Evolutionary conservation across 2,113 vertebrate genomes (phyloP).

Genomic region (Odobenus rosmarus): DNA sequence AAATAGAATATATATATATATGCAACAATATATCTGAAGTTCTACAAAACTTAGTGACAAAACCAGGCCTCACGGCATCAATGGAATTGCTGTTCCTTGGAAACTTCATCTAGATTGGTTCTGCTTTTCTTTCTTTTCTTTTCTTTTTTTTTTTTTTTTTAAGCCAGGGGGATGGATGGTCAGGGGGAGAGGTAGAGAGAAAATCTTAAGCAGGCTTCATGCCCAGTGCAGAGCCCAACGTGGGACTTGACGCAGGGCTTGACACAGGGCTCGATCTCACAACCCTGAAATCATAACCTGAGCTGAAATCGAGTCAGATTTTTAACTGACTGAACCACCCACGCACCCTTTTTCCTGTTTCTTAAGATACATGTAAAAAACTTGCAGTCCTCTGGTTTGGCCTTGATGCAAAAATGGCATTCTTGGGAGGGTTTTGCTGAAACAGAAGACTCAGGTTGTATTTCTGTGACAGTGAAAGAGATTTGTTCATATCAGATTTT

Average conservation of each 20-base stretch:
- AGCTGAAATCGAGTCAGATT: background rate
- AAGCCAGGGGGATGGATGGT: background rate
- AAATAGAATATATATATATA: background rate
- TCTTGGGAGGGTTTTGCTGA: background rate
- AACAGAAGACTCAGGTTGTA: background rate
- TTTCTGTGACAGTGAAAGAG: background rate
- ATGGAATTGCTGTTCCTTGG: background rate
- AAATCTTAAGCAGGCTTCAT: background rate
- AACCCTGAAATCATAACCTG: background rate
- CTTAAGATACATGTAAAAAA: background rate
- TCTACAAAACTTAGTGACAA: background rate
- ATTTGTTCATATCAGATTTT: background rate
- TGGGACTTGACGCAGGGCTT: background rate
- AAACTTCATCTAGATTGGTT: background rate
- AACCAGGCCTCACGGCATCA: background rate
- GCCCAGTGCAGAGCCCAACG: background rate
- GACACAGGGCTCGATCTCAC: background rate
- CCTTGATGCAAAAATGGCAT: background rate
- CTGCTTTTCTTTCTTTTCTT: background rate
- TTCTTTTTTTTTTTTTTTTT: background rate
- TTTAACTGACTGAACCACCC: background rate
- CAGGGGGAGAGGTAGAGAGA: background rate
- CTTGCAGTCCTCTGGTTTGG: accelerated
- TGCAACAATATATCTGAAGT: background rate
- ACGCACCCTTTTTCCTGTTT: background rate